These are phyloP conservation scores for Mellivora capensis DNA, from an alignment of 2,113 vertebrate species.

Conservation along the genomic window DNA sequence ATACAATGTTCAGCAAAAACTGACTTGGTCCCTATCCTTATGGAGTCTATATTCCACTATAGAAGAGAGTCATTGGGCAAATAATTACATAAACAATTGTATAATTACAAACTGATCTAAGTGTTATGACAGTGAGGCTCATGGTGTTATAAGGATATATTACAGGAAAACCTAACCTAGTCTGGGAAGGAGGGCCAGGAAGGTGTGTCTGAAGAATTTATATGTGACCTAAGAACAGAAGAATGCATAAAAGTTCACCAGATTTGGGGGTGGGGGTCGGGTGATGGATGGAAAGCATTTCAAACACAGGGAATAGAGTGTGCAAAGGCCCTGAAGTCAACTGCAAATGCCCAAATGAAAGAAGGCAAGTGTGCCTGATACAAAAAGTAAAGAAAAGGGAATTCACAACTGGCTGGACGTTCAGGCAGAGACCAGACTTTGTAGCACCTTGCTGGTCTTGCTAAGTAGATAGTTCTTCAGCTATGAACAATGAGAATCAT, in stretches of 20 bases:
- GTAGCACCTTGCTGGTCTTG: neutral
- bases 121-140: neutral
- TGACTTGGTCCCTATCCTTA: neutral
- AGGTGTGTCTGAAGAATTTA: neutral
- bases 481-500: neutral
- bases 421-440: neutral
- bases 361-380: neutral
- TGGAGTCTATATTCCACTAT: neutral
- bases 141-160: neutral
- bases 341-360: neutral
- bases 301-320: neutral
- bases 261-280: neutral
- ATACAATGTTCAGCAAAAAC: neutral
- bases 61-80: neutral
- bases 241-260: neutral
- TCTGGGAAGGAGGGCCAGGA: neutral
- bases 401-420: neutral
- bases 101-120: neutral
- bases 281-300: neutral
- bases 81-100: neutral
- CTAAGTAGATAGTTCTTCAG: neutral
- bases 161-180: neutral
- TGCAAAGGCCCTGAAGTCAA: neutral
- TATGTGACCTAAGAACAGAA: neutral
- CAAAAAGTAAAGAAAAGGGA: neutral